Conservation (phyloP, 2,888 invertebrate genomes). For the Zaprionus obscuricornis region DNA sequence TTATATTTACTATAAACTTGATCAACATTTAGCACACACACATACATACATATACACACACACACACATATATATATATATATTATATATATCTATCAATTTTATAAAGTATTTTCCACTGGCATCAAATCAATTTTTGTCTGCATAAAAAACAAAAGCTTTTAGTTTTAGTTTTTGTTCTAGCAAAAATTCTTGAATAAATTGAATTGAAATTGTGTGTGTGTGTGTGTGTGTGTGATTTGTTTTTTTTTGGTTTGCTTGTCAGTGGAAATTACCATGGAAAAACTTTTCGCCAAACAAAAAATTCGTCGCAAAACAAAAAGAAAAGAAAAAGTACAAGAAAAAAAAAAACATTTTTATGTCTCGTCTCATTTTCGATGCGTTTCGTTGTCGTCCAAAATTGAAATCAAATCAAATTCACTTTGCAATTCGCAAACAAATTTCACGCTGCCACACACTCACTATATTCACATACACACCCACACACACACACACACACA, state of each 20-base stretch:
- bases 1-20: constrained; percentile 40
- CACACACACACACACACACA: constrained; percentile 1
- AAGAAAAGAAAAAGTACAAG: constrained; percentile 5
- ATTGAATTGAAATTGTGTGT: too few relatives aligned
- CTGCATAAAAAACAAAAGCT: constrained; percentile 12
- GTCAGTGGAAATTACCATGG: constrained; percentile 41
- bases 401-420: constrained; percentile 48
- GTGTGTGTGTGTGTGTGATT: too few relatives aligned
- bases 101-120: constrained; percentile 38
- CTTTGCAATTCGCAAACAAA: constrained; percentile 39
- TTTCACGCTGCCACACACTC: constrained; percentile 50
- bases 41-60: constrained; percentile 23
- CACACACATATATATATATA: background rate
- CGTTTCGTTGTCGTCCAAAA: constrained; percentile 40
- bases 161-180: too few relatives aligned
- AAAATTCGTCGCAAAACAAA: background rate
- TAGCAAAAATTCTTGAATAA: too few relatives aligned
- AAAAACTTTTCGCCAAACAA: constrained; percentile 9
- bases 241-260: constrained; percentile 1
- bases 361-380: constrained; percentile 43
- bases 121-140: constrained; percentile 16
- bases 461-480: constrained; percentile 9
- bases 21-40: constrained; percentile 35
- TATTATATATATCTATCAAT: too few relatives aligned
- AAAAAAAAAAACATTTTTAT: constrained; percentile 12